phyloP scores from a whole-genome alignment of 2,113 vertebrate species.

The Mugil cephalus region DNA sequence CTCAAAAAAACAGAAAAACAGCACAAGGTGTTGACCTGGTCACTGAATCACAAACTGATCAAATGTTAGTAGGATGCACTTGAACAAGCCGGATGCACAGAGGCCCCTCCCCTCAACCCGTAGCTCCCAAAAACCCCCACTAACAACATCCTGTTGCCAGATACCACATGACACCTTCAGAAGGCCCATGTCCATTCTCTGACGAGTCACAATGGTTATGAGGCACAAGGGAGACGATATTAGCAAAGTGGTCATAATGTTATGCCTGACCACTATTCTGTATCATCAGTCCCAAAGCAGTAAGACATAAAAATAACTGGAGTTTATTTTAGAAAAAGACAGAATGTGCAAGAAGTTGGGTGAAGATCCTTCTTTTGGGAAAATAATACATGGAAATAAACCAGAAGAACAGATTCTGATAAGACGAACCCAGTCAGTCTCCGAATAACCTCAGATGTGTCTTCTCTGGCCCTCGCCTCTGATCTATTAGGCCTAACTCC shows the following conservation, averaged over 20 bases:
- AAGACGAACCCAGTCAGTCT: not conserved
- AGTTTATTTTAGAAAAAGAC: not conserved
- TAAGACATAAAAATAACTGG: not conserved
- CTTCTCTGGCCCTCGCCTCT: not conserved
- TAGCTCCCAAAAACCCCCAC: too few species aligned
- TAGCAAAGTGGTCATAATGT: not conserved
- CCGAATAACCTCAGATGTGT: not conserved
- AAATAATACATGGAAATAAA: not conserved
- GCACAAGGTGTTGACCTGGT: too few species aligned
- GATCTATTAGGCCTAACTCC: slow-evolving; percentile 4
- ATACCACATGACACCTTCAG: too few species aligned
- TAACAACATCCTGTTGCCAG: too few species aligned
- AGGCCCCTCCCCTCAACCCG: too few species aligned
- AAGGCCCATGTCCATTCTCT: too few species aligned
- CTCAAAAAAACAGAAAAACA: too few species aligned
- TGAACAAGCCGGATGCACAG: too few species aligned
- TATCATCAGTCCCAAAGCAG: slow-evolving; percentile 1
- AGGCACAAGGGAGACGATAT: too few species aligned
- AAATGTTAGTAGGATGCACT: too few species aligned
- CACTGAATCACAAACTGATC: too few species aligned
- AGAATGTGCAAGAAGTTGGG: not conserved
- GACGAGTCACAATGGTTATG: too few species aligned
- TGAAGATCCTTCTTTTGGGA: not conserved
- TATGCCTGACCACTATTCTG: not conserved
- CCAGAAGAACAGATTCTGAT: not conserved